Conservation (phyloP, 2,888 invertebrate genomes). For the Petrolisthes manimaculis region DNA sequence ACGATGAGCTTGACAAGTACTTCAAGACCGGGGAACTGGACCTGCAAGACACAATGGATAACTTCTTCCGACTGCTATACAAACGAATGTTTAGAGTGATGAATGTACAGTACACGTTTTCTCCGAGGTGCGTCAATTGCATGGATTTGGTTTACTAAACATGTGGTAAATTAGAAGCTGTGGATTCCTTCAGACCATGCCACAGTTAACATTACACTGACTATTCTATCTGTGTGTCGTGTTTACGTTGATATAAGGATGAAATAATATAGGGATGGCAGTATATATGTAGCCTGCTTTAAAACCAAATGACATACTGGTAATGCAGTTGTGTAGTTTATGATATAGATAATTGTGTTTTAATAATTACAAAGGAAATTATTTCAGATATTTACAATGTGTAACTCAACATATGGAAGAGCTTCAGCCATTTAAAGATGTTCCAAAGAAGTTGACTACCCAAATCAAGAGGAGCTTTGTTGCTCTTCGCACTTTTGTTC, state of each 20-base stretch:
- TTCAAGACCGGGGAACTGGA: slow-evolving; percentile 87
- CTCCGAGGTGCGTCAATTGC: neutral
- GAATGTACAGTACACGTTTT: slow-evolving; percentile 80
- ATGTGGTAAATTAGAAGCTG: neutral
- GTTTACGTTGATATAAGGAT: neutral
- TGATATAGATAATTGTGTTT: too few relatives aligned
- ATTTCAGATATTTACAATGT: slow-evolving; percentile 82
- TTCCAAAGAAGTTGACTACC: slow-evolving; percentile 89
- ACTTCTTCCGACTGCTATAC: slow-evolving; percentile 91
- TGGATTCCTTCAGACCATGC: too few relatives aligned
- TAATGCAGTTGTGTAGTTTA: too few relatives aligned
- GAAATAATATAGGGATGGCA: too few relatives aligned
- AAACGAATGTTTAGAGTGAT: slow-evolving; percentile 96
- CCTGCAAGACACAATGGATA: slow-evolving; percentile 88
- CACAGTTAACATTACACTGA: too few relatives aligned
- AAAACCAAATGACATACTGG: too few relatives aligned
- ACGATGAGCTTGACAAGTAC: slow-evolving; percentile 89
- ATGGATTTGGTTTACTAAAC: neutral
- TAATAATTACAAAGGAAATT: neutral
- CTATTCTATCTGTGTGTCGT: too few relatives aligned
- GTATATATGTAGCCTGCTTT: too few relatives aligned
- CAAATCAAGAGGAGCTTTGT: slow-evolving; percentile 94
- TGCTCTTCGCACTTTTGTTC: slow-evolving; percentile 93
- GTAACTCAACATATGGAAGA: slow-evolving; percentile 93
- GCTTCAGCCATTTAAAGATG: slow-evolving; percentile 94